Base-by-base conservation (phyloP, 2,888 invertebrate species). In the Antitype chi region DNA sequence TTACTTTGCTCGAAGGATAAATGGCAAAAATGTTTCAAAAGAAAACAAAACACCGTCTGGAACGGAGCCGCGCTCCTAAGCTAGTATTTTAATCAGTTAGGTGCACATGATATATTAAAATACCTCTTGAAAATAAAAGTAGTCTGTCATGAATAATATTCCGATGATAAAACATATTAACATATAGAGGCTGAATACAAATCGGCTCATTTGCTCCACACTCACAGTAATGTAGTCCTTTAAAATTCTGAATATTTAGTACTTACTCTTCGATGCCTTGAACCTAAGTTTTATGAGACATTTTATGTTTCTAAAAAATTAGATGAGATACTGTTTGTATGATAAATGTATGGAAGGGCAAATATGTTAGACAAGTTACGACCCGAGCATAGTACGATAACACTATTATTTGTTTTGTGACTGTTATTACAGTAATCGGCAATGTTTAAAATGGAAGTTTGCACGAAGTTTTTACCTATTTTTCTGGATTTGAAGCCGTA, bases 171-270 rank as follows among this genome's bases (percentile, higher is more conserved):
- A 91, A 89, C 87, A 89, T 90, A 89, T 90, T 89, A 90, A 89
- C 89, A 89, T 90, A 90, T 88, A 87, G 86, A 87, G 87, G 84
- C 89, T 90, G 94, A 91, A 94, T 94, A 92, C 89, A 93, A 93
- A 94, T 93, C 85, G 92, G 70, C 89, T 92, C 89, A 92, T 94
- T 93, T 89, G 77, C 67, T 78, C 81, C 78, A 81, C 83, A 86
- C 89, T 88, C 86, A 70, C 77, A 77, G 79, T 86, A 80, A 82
- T 86, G 84, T 80, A 82, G 75, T 84, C 79, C 82, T 86, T 88
- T 87, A 85, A 81, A 84, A 80, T 80, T 86, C 77, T 71, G 81
- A 84, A 88, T 87, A 88, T 86, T 88, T 87, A 82, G 78, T 69
- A 64, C 73, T 80, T 76, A 81, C 76, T 78, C 63, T 74, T 86